Base-by-base conservation (phyloP, 1,140 invertebrate genomes). In the Drosophila auraria region DNA sequence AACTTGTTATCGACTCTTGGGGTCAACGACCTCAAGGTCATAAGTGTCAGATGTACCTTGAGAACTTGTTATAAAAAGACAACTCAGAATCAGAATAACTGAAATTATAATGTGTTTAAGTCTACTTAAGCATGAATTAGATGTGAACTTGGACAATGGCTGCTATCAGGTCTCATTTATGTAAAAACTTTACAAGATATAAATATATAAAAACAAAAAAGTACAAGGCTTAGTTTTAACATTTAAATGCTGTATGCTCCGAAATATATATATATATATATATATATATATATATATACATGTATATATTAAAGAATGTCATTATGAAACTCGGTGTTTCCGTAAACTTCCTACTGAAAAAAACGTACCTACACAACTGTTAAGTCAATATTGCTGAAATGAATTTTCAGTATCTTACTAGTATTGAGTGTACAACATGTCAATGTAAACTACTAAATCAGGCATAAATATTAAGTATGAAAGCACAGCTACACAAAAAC, bases 41-140 rank as follows among this genome's bases (percentile, higher is more conserved):
- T 42, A 77, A 74, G 80, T 50, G 83, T 87, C 83, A 87, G 72
- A 80, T 89, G 83, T 87, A 87, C 83, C 83, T 87, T 87, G 81
- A 80, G 44, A 72, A 60, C 58, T 47, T 59, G 54, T 71, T 58
- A 71, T 69, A 63, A 23, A 63, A 30, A 59, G 33, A 54, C 30
- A 54, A 44, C 61, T 42, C 38, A 40, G 78, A 45, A 59, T 69
- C 49, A 54, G 42, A n/a, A 45, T 49, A 44, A 59, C 27, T 53
- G 40, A 53, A 51, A 54, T 27, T 38, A 50, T 40, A 49, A 44
- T 64, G 20, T 47, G 17, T 56, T 64, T 59, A 60, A 44, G 62
- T 64, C 25, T 54, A 38, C 33, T 40, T 63, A 56, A 27, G 33
- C 56, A 40, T 56, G 23, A 75, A 56, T 47, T 63, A 44, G n/a